Base-by-base conservation (phyloP, 2,797 vertebrate genomes). In the Gila robusta region DNA sequence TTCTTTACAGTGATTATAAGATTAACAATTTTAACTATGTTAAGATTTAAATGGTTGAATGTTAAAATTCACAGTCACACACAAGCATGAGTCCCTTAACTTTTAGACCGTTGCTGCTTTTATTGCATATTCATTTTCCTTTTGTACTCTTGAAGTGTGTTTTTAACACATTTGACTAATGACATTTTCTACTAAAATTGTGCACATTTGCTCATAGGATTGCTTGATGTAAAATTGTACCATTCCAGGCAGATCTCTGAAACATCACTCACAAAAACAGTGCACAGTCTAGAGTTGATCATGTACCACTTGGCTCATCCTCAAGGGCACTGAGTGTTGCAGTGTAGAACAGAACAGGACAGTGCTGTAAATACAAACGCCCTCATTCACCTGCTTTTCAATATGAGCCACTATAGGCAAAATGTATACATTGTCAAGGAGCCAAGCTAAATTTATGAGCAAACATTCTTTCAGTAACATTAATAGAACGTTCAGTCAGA, bases 251-350 rank as follows among this genome's bases (percentile, higher is more conserved):
- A 72, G 21, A 83, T 81, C 9, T 81, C 52, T 87, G 85, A 76
- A n/a, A 72, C 44, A 79, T 87, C 70, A 80, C 59, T 87, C 59
- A 82, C 77, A 67, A 82, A 79, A 82, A 81, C 56, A 85, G 79
- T 17, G 47, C 64, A 79, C 77, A 74, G 35, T 70, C 16, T 37
- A 47, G 47, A 56, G 64, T 85, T 87, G 56, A 86, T 84, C 69
- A 83, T 80, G 49, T 67, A 78, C 54, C 79, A 80, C 11, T 73
- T 81, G 44, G 37, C 72, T 54, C 79, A 62, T 26, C 4, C 64
- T 89, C 84, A 84, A 87, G 84, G 84, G 74, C 62, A 76, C 14
- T 32, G 44, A 71, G 41, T 23, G 35, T 5, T 44, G 17, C 21
- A 66, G 52, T 81, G 35, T 14, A 79, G 62, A 44, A 26, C 32